Base-by-base conservation (phyloP, 2,888 invertebrate genomes). In the Nasonia oneida region DNA sequence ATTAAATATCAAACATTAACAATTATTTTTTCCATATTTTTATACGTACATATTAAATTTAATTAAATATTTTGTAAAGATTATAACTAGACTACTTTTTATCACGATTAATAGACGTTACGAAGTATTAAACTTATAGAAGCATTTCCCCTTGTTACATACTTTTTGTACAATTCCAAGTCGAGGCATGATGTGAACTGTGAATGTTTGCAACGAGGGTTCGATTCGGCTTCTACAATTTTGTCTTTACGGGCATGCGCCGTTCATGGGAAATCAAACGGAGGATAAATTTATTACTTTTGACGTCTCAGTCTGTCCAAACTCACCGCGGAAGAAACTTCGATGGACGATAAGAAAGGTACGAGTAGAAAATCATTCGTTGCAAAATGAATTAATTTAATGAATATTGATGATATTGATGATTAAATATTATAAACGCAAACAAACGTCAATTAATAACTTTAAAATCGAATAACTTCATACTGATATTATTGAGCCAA, bases 321-420 rank as follows among this genome's bases (percentile, higher is more conserved):
- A 78, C 15, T 67, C 15, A 67, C 18, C 15, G 42, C 18, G 14
- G 47, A 67, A 47, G 61, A 47, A 78, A 29, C 18, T 15, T 67
- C 78, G 67, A 78, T 78, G 78, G 78, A 47, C 18, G 67, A 23
- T 47, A 33, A 78, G 12, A 15, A 78, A 47, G 78, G 78, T 78
- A 61, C n/a, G 23, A n/a, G n/a, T n/a, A 6, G 57, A 61, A 61
- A 61, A 0, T 8, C n/a, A 23, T 61, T n/a, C 4, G 0, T 61
- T 61, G 8, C 6, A 57, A 57, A 57, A n/a, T n/a, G 6, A 42
- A 8, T 42, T 42, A 8, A 1, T 42, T 42, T 42, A 42, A 42
- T 42, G 42, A 1, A 5, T 42, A 42, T 8, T 42, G 10, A 29
- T 29, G 29, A 29, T 29, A 29, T 8, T 8, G 8, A 42, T 42